Base-by-base conservation (phyloP, 2,113 vertebrate genomes). In the Pelodiscus sinensis region DNA sequence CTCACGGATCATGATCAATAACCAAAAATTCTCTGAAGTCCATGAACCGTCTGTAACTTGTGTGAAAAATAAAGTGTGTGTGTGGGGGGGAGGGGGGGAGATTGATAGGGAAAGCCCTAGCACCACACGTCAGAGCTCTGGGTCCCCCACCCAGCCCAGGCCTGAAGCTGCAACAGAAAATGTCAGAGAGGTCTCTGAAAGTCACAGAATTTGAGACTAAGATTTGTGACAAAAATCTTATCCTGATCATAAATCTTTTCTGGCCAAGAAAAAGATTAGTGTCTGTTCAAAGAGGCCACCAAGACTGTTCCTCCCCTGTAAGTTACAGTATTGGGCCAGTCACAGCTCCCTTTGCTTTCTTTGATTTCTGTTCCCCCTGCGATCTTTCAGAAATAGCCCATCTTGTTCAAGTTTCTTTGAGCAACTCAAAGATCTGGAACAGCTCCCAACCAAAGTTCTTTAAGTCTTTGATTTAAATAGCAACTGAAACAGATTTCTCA, bases 341-440 rank as follows among this genome's bases (percentile, higher is more conserved):
- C 9, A 84, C 25, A 50, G 52, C 85, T 89, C 54, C n/a, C 87
- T 27, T 25, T n/a, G 16, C 82, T 87, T 85, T 87, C 89, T 90
- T 92, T 89, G 73, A 81, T 91, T 90, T n/a, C 22, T 3, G 2
- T 51, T 13, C 44, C 14, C 27, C 35, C 22, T 75, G 24, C 19
- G 19, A 75, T 21, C 11, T 83, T 90, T 62, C 84, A 89, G 78
- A 92, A 95, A 68, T 21, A 88, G 27, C 38, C 21, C 38, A 79
- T 24, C 35, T 85, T 77, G 27, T 5, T 85, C 38, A 60, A 68
- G 65, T 0, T 0, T 50, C 31, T 78, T 79, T 38, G 56, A 68
- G 58, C 35, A 87, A 24, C 44, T 92, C 86, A 0, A 13, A 58
- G 35, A 44, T 78, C 79, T 84, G 78, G 19, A 5, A 73, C 71